A percentile compares a stretch with the other conserved stretches of the same genome.
Conservation (phyloP, 1,140 invertebrate genomes). For the Aethina tumida region DNA sequence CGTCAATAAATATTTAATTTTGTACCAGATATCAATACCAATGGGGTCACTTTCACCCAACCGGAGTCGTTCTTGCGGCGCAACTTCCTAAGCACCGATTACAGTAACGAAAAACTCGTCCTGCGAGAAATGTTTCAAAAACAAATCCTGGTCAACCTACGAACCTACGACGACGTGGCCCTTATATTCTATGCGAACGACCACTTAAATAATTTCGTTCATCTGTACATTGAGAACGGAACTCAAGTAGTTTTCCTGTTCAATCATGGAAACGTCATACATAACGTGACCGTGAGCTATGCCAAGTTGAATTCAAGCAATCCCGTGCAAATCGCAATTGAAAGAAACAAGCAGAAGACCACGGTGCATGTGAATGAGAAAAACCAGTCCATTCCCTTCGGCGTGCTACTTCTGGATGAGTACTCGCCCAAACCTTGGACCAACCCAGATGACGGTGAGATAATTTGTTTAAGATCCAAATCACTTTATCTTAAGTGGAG, state of each 20-base stretch:
- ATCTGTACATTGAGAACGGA: slow-evolving; percentile 72
- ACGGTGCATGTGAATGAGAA: slow-evolving; percentile 75
- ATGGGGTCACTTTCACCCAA: slow-evolving; percentile 80
- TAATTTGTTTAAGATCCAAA: slow-evolving; percentile 8
- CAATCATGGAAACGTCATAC: slow-evolving; percentile 69
- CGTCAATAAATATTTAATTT: slow-evolving; percentile 5
- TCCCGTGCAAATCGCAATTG: slow-evolving; percentile 76
- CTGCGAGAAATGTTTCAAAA: slow-evolving; percentile 64
- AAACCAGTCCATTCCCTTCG: slow-evolving; percentile 57
- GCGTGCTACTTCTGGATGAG: slow-evolving; percentile 57
- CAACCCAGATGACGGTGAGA: slow-evolving; percentile 64
- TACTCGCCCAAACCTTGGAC: slow-evolving; percentile 76
- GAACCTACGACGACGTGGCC: slow-evolving; percentile 75
- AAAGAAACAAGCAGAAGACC: slow-evolving; percentile 58
- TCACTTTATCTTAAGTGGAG: background rate
- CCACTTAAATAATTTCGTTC: slow-evolving; percentile 88
- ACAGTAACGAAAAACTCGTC: slow-evolving; percentile 51
- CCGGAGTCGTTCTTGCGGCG: slow-evolving; percentile 67
- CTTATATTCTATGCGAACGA: slow-evolving; percentile 86
- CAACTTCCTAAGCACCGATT: slow-evolving; percentile 56
- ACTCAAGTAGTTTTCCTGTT: slow-evolving; percentile 68
- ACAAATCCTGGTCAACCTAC: slow-evolving; percentile 73
- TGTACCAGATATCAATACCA: slow-evolving; percentile 76
- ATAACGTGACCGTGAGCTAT: slow-evolving; percentile 65
- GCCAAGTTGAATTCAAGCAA: slow-evolving; percentile 66